Evolutionary conservation across 2,113 vertebrate genomes (phyloP).

Genomic region (Tragelaphus buxtoni): DNA sequence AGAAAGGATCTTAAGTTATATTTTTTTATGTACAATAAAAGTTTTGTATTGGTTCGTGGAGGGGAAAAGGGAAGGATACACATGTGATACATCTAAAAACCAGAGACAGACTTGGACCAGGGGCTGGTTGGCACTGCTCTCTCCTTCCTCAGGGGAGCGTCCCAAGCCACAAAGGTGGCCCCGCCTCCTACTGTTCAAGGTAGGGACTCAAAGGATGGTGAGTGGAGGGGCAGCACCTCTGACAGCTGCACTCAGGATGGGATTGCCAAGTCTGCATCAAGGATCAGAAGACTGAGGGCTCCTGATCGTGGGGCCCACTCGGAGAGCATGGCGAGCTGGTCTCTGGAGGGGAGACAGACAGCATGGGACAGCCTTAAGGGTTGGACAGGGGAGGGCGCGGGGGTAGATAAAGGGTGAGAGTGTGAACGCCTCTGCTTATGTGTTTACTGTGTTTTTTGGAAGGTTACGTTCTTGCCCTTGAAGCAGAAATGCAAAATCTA

Average conservation of each 20-base stretch:
- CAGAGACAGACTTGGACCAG: too few relatives aligned
- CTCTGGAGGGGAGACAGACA: too few relatives aligned
- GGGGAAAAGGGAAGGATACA: rapidly evolving
- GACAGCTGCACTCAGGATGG: rapidly evolving
- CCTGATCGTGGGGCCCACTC: background rate
- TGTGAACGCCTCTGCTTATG: background rate
- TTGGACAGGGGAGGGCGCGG: rapidly evolving
- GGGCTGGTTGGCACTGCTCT: background rate
- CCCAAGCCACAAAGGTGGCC: rapidly evolving
- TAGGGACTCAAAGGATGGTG: background rate
- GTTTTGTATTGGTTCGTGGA: rapidly evolving
- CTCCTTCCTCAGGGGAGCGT: background rate
- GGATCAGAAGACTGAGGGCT: background rate
- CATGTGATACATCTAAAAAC: background rate
- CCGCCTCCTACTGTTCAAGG: rapidly evolving
- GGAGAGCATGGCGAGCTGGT: rapidly evolving
- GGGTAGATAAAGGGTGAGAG: background rate
- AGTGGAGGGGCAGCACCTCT: background rate
- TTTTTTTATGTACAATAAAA: rapidly evolving
- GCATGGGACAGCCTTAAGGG: background rate
- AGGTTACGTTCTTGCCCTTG: slow-evolving; percentile 74
- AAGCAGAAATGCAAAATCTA: slow-evolving; percentile 77
- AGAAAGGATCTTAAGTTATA: background rate
- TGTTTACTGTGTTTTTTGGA: background rate
- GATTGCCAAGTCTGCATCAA: rapidly evolving